Percentiles rank a stretch among this genome's conserved stretches.
phyloP scores from a whole-genome alignment of 1,140 invertebrate species.

The Sitobion miscanthi region DNA sequence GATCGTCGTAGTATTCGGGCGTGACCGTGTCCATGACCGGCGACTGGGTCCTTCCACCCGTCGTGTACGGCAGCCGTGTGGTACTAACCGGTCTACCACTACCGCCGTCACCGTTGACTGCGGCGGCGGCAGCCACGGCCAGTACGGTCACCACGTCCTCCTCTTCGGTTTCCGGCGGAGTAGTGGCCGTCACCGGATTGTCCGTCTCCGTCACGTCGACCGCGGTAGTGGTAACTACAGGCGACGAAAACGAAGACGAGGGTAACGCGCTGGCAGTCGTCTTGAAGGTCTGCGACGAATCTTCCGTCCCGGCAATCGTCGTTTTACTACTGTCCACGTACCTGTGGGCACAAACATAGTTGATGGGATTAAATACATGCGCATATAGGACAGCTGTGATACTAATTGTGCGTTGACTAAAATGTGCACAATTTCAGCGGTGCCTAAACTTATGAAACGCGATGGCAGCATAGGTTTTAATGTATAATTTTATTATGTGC shows the following conservation, averaged over 20 bases:
- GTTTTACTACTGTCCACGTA: conserved; percentile 20
- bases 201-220: background rate
- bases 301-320: conserved; percentile 31
- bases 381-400: background rate
- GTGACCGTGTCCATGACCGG: background rate
- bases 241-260: background rate
- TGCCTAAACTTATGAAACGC: background rate
- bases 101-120: background rate
- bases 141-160: conserved; percentile 30
- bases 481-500: background rate
- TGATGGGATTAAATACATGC: background rate
- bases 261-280: no score
- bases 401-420: background rate
- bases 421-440: background rate
- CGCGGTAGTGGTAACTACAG: background rate
- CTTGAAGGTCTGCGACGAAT: conserved; percentile 31
- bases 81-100: background rate
- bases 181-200: background rate
- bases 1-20: conserved; percentile 28
- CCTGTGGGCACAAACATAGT: background rate
- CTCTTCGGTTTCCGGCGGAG: background rate
- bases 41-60: background rate
- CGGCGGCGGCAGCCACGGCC: background rate
- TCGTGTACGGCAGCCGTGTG: background rate
- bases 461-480: background rate